Base-by-base conservation (phyloP, 2,797 vertebrate genomes). In the Morelia viridis region DNA sequence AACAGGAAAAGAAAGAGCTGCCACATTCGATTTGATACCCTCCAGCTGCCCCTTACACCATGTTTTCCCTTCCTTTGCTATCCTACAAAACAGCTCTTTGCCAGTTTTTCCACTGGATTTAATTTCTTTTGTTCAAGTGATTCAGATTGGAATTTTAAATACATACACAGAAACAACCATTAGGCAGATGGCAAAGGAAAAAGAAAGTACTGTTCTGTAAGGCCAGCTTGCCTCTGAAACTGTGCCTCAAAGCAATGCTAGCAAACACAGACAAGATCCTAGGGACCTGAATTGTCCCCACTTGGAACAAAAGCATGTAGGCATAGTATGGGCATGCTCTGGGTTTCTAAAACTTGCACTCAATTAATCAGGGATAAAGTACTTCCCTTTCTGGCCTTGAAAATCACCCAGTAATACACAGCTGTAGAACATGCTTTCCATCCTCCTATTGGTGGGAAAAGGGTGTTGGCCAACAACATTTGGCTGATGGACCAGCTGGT, bases 11-110 rank as follows among this genome's bases (percentile, higher is more conserved):
- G 95, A 96, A 97, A 97, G 94, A 96, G 91, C 95, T 97, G 96
- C 95, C 96, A 96, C 96, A 96, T 97, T 95, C 90, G 95, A 97
- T 97, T 97, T 96, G 96, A 96, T 96, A 97, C 96, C 96, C 95
- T 97, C 95, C 96, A 96, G 95, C 96, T 96, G 95, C 96, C 95
- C 96, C 96, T 97, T 96, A 96, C 95, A 96, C 95, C 94, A 94
- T 92, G 94, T 96, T 96, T 96, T 95, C 95, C 60, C 90, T n/a
- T 94, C 95, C 94, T 91, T 96, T 96, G 94, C 90, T 89, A 95
- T 94, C 93, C 96, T 96, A 95, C 94, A 96, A 95, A 96, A 96
- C 94, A 97, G 95, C 85, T 95, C 96, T 96, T 96, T 96, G 95
- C 95, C 96, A 97, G 94, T 95, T 95, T 96, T 96, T 91, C 92